Conservation (phyloP, 2,113 vertebrate genomes). For the Rhinolophus sinicus region DNA sequence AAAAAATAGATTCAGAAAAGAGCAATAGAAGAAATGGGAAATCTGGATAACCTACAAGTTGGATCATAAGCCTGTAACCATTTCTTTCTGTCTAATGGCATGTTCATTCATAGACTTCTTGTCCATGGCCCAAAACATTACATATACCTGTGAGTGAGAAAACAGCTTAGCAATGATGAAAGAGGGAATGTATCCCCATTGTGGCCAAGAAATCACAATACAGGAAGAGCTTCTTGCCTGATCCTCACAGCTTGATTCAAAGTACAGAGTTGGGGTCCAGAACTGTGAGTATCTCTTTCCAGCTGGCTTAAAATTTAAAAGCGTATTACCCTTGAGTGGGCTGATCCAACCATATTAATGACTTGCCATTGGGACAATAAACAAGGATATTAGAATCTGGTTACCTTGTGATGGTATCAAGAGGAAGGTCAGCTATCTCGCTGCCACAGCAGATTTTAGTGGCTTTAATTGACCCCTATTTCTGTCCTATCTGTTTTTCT, state of each 20-base stretch:
- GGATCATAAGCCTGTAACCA: neutral
- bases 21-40: neutral
- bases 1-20: neutral
- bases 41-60: neutral
- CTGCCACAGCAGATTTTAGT: neutral
- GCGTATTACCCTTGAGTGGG: neutral
- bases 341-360: neutral
- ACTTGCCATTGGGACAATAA: neutral
- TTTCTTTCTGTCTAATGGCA: neutral
- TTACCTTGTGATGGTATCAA: neutral
- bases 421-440: slow-evolving; percentile 44
- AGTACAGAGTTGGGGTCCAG: neutral
- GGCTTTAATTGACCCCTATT: slow-evolving; percentile 36
- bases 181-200: neutral
- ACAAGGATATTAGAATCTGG: neutral
- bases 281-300: neutral
- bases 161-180: neutral
- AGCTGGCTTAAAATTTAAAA: slow-evolving; percentile 26
- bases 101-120: neutral
- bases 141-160: neutral
- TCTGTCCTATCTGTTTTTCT: neutral
- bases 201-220: neutral
- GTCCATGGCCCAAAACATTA: neutral
- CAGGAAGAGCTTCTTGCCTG: neutral
- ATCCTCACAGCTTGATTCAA: neutral